phyloP scores from a whole-genome alignment of 2,113 vertebrate species.

The Pogona vitticeps region DNA sequence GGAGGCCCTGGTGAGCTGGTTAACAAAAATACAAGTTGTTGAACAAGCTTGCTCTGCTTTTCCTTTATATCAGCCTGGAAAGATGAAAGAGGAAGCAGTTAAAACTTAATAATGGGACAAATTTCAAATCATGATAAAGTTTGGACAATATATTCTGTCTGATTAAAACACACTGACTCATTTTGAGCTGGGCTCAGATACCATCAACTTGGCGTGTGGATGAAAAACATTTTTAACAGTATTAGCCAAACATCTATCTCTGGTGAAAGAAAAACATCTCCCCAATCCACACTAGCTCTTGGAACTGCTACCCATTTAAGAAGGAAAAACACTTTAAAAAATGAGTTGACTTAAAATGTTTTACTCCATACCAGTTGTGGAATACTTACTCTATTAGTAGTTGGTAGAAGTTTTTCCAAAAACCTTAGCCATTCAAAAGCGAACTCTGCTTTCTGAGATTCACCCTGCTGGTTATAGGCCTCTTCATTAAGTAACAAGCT shows the following conservation, averaged over 20 bases:
- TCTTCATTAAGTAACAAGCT: constrained; percentile 88
- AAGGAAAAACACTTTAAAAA: not conserved
- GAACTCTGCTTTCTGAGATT: constrained; percentile 85
- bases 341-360: not conserved
- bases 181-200: not conserved
- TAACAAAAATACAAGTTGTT: constrained; percentile 86
- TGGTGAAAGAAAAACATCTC: not conserved
- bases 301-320: not conserved
- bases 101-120: constrained; percentile 2
- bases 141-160: not conserved
- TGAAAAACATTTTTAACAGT: no score
- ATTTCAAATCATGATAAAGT: not conserved
- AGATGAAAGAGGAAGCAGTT: constrained; percentile 37
- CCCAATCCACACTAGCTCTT: not conserved
- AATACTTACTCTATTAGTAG: constrained; percentile 80
- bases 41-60: constrained; percentile 87
- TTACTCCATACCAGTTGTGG: constrained; percentile 22
- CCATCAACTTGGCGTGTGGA: no score
- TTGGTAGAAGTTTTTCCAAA: constrained; percentile 86
- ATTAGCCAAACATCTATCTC: not conserved
- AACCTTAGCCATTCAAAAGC: constrained; percentile 88
- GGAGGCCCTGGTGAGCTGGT: constrained; percentile 89
- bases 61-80: constrained; percentile 84
- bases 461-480: constrained; percentile 75
- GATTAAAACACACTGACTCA: not conserved